Conservation (phyloP, 1,140 invertebrate species). For the Thalassaphorura encarpata region DNA sequence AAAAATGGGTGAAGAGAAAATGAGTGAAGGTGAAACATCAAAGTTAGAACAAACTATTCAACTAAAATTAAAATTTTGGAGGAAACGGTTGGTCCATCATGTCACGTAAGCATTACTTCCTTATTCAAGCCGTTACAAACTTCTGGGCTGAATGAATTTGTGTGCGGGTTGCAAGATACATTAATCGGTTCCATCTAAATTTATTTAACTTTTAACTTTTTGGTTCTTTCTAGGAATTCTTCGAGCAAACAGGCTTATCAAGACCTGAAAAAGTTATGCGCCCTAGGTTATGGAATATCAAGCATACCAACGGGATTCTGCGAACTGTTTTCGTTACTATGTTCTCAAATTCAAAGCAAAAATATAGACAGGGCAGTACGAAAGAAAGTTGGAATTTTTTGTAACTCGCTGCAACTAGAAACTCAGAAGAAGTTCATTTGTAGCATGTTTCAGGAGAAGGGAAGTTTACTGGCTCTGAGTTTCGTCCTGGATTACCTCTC, state of each 20-base stretch:
- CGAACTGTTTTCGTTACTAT: background rate
- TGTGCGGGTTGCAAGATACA: too few species aligned
- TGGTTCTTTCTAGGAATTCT: constrained; percentile 10
- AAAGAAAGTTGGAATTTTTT: background rate
- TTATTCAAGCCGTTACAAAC: too few species aligned
- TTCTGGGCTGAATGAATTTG: too few species aligned
- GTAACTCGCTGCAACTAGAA: background rate
- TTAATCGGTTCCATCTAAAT: too few species aligned
- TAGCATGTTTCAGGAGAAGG: background rate
- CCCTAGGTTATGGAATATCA: background rate
- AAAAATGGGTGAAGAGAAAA: too few species aligned
- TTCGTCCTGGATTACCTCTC: background rate
- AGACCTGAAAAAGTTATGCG: constrained; percentile 5
- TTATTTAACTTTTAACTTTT: background rate
- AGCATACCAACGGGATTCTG: background rate
- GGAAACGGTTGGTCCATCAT: too few species aligned
- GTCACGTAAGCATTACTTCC: too few species aligned
- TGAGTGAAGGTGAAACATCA: too few species aligned
- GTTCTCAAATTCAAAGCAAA: constrained; percentile 1
- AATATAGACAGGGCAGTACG: background rate
- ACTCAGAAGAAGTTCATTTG: background rate
- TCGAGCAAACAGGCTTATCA: constrained; percentile 8
- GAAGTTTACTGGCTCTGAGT: constrained; percentile 9
- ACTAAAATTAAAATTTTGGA: too few species aligned
- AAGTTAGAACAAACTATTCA: too few species aligned